Base-by-base conservation (phyloP, 2,888 invertebrate species). In the Arrhopalites spinosus region DNA sequence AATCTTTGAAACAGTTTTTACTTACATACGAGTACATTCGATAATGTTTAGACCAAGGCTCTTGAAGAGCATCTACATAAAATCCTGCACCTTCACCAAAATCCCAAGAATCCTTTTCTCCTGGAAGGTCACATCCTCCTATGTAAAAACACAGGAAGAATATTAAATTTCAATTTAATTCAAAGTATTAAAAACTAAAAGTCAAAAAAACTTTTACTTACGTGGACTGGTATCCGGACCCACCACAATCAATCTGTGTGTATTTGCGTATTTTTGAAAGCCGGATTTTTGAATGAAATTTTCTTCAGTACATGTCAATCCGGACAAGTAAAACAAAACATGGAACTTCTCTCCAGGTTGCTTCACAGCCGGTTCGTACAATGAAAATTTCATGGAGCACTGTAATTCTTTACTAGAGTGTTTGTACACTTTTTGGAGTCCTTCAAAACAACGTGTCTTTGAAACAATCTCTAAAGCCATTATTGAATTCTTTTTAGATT, bases 1-100 rank as follows among this genome's bases (percentile, higher is more conserved):
- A n/a, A n/a, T n/a, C n/a, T n/a, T n/a, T n/a, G n/a, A n/a, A n/a
- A n/a, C n/a, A n/a, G n/a, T n/a, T n/a, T n/a, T n/a, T n/a, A n/a
- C n/a, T n/a, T n/a, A n/a, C 87, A 84, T 99, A 99, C 78, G 92
- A 93, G 84, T 90, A 97, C 99, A 99, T 99, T 83, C 91, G 89
- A 85, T 98, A 99, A 87, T 98, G 90, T 43, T 89, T 90, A 47
- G 91, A 90, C 36, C 98, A 99, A 23, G 95, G 95, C n/a, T 92
- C 91, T 83, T 91, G 88, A 0, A 91, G 91, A 5, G 98, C 96
- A 87, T 99, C 93, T 1, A 99, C 88, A 86, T 99, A 99, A 86
- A 97, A 98, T 0, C 98, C 96, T 78, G 98, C 98, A 7, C 94
- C 94, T 13, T 92, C 91, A 36, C 99, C 99, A 87, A 99, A 96